Conservation (phyloP, 2,797 vertebrate species). For the Sebastes baramenuke region DNA sequence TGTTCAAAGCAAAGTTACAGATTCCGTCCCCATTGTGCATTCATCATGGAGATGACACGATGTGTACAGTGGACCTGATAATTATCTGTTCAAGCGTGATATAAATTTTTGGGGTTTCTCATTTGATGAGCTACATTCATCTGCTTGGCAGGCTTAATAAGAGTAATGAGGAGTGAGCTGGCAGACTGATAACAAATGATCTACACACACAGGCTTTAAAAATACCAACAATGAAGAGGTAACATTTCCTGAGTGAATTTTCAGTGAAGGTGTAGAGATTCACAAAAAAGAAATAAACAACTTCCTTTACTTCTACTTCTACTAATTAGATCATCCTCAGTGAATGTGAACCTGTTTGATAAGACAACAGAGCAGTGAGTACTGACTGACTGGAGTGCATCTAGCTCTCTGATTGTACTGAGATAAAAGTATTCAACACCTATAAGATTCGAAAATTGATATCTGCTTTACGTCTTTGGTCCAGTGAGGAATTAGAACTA, state of each 20-base stretch:
- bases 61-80: neutral
- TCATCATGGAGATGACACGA: neutral
- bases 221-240: neutral
- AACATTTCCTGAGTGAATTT: neutral
- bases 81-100: constrained; percentile 4
- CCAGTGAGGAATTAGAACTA: neutral
- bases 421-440: neutral
- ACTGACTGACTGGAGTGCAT: neutral
- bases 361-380: neutral
- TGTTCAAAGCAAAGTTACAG: constrained; percentile 7
- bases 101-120: neutral
- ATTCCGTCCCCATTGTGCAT: neutral
- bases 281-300: neutral
- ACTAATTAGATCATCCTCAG: neutral
- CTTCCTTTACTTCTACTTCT: neutral
- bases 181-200: neutral
- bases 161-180: constrained; percentile 7
- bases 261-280: neutral
- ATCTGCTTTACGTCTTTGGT: neutral
- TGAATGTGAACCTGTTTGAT: neutral
- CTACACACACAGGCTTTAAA: neutral
- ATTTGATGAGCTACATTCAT: neutral
- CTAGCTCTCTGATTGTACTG: neutral
- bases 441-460: neutral
- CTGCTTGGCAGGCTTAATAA: constrained; percentile 12